Conservation (phyloP, 2,888 invertebrate species). For the Mechanitis messenoides region DNA sequence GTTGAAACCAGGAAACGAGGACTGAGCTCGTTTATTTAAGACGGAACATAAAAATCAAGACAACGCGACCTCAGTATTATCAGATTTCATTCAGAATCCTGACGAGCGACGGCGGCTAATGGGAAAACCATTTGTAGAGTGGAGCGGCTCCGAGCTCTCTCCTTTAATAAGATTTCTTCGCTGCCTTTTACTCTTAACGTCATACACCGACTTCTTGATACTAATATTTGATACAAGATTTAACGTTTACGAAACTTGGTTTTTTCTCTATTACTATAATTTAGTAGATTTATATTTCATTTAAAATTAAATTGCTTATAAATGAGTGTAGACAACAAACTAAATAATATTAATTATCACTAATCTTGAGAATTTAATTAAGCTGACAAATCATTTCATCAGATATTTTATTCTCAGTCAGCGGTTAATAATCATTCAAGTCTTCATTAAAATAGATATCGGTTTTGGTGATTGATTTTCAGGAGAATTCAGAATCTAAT, state of each 20-base stretch:
- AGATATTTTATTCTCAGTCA: constrained; percentile 48
- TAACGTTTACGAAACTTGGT: not conserved
- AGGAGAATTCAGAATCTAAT: constrained; percentile 42
- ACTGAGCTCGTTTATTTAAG: too few relatives aligned
- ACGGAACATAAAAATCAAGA: too few relatives aligned
- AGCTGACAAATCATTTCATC: constrained; percentile 49
- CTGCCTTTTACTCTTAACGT: constrained; percentile 29
- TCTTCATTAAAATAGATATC: constrained; percentile 57
- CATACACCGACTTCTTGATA: constrained; percentile 8
- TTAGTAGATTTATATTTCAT: not conserved
- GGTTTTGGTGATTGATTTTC: constrained; percentile 56
- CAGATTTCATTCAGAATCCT: constrained; percentile 16
- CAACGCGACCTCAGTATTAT: constrained; percentile 6
- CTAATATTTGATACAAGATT: constrained; percentile 1
- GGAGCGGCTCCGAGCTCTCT: constrained; percentile 37
- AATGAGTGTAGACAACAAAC: constrained; percentile 1
- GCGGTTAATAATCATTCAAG: constrained; percentile 62
- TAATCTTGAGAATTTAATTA: constrained; percentile 45
- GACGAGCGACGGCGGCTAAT: constrained; percentile 38
- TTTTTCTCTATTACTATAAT: too few relatives aligned
- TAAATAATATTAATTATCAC: constrained; percentile 30
- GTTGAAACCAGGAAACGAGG: too few relatives aligned
- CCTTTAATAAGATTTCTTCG: constrained; percentile 36
- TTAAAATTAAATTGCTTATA: not conserved
- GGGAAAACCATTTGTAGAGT: constrained; percentile 53